Base-by-base conservation (phyloP, 2,113 vertebrate species). In the Recurvirostra avosetta region DNA sequence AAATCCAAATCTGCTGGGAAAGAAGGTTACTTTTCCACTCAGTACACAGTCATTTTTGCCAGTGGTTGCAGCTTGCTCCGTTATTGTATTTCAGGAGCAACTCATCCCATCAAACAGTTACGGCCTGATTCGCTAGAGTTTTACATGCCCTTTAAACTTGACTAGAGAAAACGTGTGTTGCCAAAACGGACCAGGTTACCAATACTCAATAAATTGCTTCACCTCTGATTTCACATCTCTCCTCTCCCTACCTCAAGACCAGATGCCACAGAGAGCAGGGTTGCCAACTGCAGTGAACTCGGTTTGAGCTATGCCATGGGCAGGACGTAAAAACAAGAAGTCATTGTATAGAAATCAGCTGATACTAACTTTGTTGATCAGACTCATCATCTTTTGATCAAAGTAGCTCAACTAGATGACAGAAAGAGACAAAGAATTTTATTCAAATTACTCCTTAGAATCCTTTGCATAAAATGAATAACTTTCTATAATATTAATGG, bases 401-500 rank as follows among this genome's bases (percentile, higher is more conserved):
- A 84, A 77, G 74, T 86, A 96, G 75, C 68, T 92, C 90, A 75
- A 56, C 20, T 19, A 92, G 94, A 95, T 87, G 92, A 91, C 55
- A 89, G 79, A 82, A 94, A 92, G 32, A 82, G 83, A 62, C 34
- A 76, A 93, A 92, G 55, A 94, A 82, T 68, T 96, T 96, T 96
- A 97, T 96, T 97, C 78, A 95, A 94, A 92, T 67, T 61, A 50
- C 72, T 95, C 90, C 89, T 94, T 4, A 16, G 62, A 95, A 92
- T 90, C 87, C 77, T 92, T 74, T 81, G 74, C 85, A 94, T 96
- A 74, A 86, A 93, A 91, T 90, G 83, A 96, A 95, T 96, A 98
- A 95, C 79, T 96, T 95, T 88, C 96, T 93, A 96, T 96, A 94
- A 96, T 97, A 97, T 94, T 88, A 97, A 94, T 92, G 97, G 84